Conservation (phyloP, 1,140 invertebrate species). For the Calephelis virginiensis region DNA sequence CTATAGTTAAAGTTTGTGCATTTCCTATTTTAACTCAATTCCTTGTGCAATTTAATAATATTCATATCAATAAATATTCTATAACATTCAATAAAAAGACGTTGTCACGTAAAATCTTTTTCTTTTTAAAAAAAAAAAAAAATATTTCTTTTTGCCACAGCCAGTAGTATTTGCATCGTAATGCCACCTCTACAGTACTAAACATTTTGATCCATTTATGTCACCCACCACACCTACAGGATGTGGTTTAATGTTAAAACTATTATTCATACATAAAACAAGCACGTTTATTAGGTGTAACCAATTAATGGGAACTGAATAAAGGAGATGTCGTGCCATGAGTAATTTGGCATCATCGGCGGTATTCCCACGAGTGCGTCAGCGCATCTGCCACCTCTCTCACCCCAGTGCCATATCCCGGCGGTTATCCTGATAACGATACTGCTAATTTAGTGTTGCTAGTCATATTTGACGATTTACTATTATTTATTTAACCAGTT, state of each 20-base stretch:
- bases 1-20: too few species aligned
- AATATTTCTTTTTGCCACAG: neutral
- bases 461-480: neutral
- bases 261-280: neutral
- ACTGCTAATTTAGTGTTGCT: slow-evolving; percentile 21
- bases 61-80: too few species aligned
- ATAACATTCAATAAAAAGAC: too few species aligned
- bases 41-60: too few species aligned
- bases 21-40: too few species aligned
- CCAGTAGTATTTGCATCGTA: neutral
- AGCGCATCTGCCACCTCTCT: slow-evolving; percentile 53
- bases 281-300: slow-evolving; percentile 11
- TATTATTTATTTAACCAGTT: too few species aligned
- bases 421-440: slow-evolving; percentile 39
- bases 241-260: neutral
- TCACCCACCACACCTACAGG: too few species aligned
- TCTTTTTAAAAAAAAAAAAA: too few species aligned
- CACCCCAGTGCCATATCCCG: slow-evolving; percentile 36
- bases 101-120: too few species aligned
- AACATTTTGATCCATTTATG: neutral
- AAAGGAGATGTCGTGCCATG: slow-evolving; percentile 49
- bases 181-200: neutral
- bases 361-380: slow-evolving; percentile 55
- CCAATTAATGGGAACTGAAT: slow-evolving; percentile 18
- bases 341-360: slow-evolving; percentile 41